Evolutionary conservation across 1,140 invertebrate species (phyloP), one percentile per base, ranked within the genome.

Genomic region (Drosophila sucinea): DNA sequence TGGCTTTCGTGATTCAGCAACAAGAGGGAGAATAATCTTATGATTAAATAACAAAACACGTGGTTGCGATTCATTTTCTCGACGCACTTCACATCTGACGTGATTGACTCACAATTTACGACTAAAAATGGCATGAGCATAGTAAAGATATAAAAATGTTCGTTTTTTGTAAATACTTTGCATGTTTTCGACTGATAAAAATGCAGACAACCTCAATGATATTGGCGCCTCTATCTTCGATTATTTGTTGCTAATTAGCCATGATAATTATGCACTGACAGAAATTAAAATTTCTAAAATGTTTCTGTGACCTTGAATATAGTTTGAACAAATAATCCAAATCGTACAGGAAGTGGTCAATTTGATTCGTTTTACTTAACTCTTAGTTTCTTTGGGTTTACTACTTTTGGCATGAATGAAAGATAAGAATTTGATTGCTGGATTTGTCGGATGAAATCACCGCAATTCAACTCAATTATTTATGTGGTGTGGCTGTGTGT

Each of bases 151-250:
- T 33, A 10, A 51, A 2, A 8, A 27, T 47, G 23, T 47, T 47
- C 25, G 23, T 58, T 5, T 58, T 5, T 25, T 38, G 56, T 35
- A 38, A 58, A 33, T 33, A 23, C 17, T 77, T 76, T 70, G 73
- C 73, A 75, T 76, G 73, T 51, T 51, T 51, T 51, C 57, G 10
- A 11, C 35, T 64, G 73, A 77, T 77, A 77, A 76, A 33, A 51
- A 7, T 23, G n/a, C n/a, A 27, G 41, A 41, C 54, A 63, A 61
- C 23, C 54, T 58, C n/a, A 29, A 4, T 30, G 10, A 56, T 32
- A 32, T 57, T 57, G 56, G 56, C 56, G 56, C 56, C 56, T 35
- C 27, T 40, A 76, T 67, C 73, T 54, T 77, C 66, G 73, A 70
- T 64, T 64, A 77, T 70, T 77, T 23, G 7, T 23, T 6, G 60